Evolutionary conservation across 1,140 invertebrate genomes (phyloP), one percentile per base, ranked within the genome.

Genomic region (Drosophila subpulchrella): DNA sequence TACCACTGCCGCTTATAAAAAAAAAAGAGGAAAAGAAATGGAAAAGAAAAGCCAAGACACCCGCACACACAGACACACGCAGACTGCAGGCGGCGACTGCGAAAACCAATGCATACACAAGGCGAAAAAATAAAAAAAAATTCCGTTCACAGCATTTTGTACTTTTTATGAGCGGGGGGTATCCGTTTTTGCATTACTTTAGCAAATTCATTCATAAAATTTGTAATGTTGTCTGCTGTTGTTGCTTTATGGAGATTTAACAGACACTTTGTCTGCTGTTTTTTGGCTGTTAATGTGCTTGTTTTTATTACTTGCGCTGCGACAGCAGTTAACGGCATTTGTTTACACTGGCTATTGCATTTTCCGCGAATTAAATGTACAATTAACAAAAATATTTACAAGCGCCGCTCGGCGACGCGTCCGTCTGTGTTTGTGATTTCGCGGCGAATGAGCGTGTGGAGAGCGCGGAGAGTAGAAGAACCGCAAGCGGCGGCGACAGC

Each of bases 171-270:
- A 38, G 30, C 8, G 20, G 39, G 24, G 24, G 15, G 47, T 48
- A 50, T 66, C 75, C 53, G 74, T 62, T 75, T 20, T 42, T 17
- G 41, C 41, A 63, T 56, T 66, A 70, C 72, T 78, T 70, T 60
- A 68, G 53, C 50, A 62, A 76, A 68, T 86, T 88, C 83, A 86
- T 86, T 86, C 83, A 86, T 86, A 60, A 88, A 88, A 62, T 50
- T 74, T 61, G 54, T 71, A 34, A 30, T 39, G 32, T 53, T 53
- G 32, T 36, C 50, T 53, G 32, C 72, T 58, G 60, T 70, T 77
- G 70, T 75, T 60, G 20, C 27, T 24, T 84, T 68, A 51, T 63
- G 78, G 60, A 62, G 65, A 66, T 66, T 71, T 55, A 75, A 65
- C 32, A 62, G 63, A 50, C 63, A 48, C 10, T 15, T 24, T 7